A percentile compares a stretch with the other conserved stretches of the same genome.
Conservation (phyloP, 2,113 vertebrate genomes). For the Pedetes capensis region DNA sequence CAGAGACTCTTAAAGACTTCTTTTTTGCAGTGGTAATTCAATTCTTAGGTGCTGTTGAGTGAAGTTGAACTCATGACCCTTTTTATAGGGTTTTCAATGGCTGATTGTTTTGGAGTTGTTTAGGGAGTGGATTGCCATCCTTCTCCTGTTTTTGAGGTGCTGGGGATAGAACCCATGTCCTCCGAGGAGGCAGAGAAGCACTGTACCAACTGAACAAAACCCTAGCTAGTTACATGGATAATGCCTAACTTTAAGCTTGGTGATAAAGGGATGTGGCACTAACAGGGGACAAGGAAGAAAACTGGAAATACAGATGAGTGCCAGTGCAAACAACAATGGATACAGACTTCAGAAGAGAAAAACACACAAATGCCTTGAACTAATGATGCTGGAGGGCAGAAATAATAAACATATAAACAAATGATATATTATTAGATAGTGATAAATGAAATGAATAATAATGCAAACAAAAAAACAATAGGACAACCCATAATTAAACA, state of each 20-base stretch:
- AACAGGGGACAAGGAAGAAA: not conserved
- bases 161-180: too few species aligned
- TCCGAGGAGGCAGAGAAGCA: too few species aligned
- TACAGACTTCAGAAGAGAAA: not conserved
- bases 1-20: not conserved
- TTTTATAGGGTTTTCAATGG: too few species aligned
- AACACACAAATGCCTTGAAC: rapidly evolving
- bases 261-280: not conserved
- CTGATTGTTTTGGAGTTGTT: too few species aligned
- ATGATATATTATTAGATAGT: not conserved
- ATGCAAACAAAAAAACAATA: not conserved
- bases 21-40: not conserved
- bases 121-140: too few species aligned
- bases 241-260: not conserved
- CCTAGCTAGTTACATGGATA: not conserved
- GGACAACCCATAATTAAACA: not conserved
- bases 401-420: not conserved
- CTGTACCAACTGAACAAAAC: too few species aligned
- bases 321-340: not conserved
- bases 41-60: too few species aligned
- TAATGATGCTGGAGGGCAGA: not conserved
- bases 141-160: too few species aligned
- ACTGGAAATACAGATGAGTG: not conserved
- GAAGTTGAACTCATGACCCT: too few species aligned
- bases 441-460: not conserved